Conservation (phyloP, 35 echinoderm and acorn worm species). For the Holothuria glaberrima region DNA sequence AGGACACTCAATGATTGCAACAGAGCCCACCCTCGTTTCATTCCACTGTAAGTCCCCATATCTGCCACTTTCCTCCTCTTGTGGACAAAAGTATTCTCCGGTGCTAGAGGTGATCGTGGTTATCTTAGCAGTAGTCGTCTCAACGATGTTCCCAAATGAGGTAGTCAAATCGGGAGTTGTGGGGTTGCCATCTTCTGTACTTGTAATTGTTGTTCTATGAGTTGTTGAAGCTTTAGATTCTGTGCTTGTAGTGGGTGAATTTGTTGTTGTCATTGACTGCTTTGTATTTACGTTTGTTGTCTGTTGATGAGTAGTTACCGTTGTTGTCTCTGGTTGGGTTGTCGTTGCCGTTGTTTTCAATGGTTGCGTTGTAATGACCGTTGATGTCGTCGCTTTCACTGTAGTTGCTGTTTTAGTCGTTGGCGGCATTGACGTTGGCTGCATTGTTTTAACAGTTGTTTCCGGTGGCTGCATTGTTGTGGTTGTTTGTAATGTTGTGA, state of each 20-base stretch:
- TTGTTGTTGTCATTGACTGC: not conserved
- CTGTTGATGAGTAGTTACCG: too few species aligned
- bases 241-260: not conserved
- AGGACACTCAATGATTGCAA: not conserved
- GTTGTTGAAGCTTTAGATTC: not conserved
- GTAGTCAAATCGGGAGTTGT: not conserved
- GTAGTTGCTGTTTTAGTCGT: not conserved
- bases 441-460: not conserved
- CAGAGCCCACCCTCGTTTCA: not conserved
- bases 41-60: constrained; percentile 3
- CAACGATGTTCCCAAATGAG: not conserved
- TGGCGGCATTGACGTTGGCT: not conserved
- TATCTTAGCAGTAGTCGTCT: not conserved
- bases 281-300: not conserved
- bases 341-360: not conserved
- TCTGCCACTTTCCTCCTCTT: not conserved
- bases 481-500: not conserved
- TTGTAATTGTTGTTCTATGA: not conserved
- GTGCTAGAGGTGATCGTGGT: not conserved
- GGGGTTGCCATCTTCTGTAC: not conserved
- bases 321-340: not conserved
- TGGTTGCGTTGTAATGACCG: not conserved
- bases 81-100: not conserved
- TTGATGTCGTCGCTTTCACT: not conserved
- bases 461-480: too few species aligned